These are phyloP conservation scores for Sebastolobus alascanus DNA, from an alignment of 2,797 vertebrate genomes.

Conservation along the genomic window DNA sequence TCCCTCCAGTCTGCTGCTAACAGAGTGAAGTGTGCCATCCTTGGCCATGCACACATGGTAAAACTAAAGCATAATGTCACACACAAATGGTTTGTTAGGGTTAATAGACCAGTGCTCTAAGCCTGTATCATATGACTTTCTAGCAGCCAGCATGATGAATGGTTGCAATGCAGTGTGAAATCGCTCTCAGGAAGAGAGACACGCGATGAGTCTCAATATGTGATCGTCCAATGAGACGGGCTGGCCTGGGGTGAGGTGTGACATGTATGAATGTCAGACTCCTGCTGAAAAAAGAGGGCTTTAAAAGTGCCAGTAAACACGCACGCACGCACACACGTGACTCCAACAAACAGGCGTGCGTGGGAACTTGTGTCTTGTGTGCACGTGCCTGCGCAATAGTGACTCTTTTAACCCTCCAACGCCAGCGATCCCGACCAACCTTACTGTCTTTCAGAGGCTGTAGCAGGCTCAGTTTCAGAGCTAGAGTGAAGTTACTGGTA, in stretches of 20 bases:
- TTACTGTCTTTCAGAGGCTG: no score
- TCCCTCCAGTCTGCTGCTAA: not conserved
- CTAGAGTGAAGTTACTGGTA: no score
- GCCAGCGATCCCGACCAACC: no score
- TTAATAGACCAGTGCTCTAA: not conserved
- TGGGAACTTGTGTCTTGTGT: no score
- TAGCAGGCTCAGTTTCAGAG: no score
- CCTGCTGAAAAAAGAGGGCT: not conserved
- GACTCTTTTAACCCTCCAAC: no score
- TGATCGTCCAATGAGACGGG: not conserved
- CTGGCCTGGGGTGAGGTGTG: not conserved
- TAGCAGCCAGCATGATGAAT: slow-evolving; percentile 15
- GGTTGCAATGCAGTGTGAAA: slow-evolving; percentile 8
- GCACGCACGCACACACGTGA: no score
- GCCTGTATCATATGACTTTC: not conserved
- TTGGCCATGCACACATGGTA: not conserved
- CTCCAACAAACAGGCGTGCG: no score
- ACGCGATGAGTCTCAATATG: not conserved
- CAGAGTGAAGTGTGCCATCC: not conserved
- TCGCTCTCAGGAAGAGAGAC: not conserved
- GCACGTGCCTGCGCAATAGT: no score
- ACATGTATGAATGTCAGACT: not conserved
- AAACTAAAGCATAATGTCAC: not conserved
- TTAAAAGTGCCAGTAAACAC: no score
- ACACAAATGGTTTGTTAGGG: not conserved